Evolutionary conservation across 2,888 invertebrate genomes (phyloP), one percentile per base, ranked within the genome.

Genomic region (Drosophila stalkeri): DNA sequence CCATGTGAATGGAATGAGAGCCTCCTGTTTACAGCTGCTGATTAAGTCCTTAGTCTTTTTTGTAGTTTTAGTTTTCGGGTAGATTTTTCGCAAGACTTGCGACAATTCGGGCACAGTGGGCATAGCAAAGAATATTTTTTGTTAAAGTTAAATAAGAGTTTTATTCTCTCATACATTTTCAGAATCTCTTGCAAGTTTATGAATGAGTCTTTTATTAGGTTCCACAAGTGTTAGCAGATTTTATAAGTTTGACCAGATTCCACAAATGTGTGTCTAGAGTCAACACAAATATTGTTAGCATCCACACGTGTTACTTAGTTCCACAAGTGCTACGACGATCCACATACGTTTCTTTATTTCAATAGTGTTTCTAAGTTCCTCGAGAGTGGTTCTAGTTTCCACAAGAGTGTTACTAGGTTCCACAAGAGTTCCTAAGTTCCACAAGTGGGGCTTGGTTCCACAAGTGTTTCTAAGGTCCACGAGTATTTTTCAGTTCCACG

Each of bases 11-110:
- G 46, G 61, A 55, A 55, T 35, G 23, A 3, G 49, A 2, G 4
- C 1, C 33, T 23, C 49, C 57, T 78, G 72, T 62, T 56, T 55
- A 74, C 73, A 75, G 75, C 65, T 66, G 64, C 72, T 72, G 74
- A 72, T 82, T 83, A 77, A 81, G 75, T 72, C 76, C 72, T 71
- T 69, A 70, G 37, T 57, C 46, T 49, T 55, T 37, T 49, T 49
- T 59, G 47, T 57, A 44, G 31, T 60, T 33, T 33, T 57, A 35
- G 31, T 60, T 33, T 37, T 52, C 7, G 37, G 20, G 55, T 23
- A 46, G 37, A 27, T 46, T 55, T 57, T 60, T 51, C 33, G 49
- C 49, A 12, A 51, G 60, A 18, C 35, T 23, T 33, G 51, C 33
- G 52, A 54, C 52, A 54, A 37, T 35, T 20, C 16, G 23, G 9